Evolutionary conservation across 1,140 invertebrate genomes (phyloP), one percentile per base, ranked within the genome.

Genomic region (Listronotus oregonensis): DNA sequence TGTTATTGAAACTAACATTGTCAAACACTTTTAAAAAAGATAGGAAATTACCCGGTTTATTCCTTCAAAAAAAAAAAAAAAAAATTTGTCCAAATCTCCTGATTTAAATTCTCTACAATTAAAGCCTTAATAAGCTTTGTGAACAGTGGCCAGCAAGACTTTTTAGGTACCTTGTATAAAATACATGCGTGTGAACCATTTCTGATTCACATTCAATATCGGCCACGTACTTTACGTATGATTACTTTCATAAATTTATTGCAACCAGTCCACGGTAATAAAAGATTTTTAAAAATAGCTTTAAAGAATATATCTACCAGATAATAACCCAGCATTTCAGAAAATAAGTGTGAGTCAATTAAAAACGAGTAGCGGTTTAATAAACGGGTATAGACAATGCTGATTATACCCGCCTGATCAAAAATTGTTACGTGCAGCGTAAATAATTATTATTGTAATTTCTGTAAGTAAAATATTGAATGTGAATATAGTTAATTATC

Each of bases 311-410:
- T 49, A 11, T 49, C 46, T 27, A 4, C 46, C 5, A 49, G 15
- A 21, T 49, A 49, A 49, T 49, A 21, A 49, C 46, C 46, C 46
- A 49, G 17, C 21, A 49, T 49, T 49, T 49, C 17, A 21, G 46
- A 49, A 27, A 46, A 27, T 49, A 21, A 49, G 46, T 27, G 15
- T 17, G 0, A 49, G 18, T 49, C 46, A 49, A 49, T 49, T 49
- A 49, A 49, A 46, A 12, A 49, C 43, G 7, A 49, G 46, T 49
- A 49, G 46, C 46, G 0, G 18, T 4, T 18, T 4, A 27, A 27
- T 49, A 49, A 49, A 49, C 18, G 46, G 15, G 15, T 27, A 21
- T 27, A 49, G 46, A 11, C 15, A 18, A 49, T 21, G 18, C 18
- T 21, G 46, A 49, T 49, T 49, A 49, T 49, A 49, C 46, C 46